Conservation (phyloP, 2,888 invertebrate genomes). For the Tineola bisselliella region DNA sequence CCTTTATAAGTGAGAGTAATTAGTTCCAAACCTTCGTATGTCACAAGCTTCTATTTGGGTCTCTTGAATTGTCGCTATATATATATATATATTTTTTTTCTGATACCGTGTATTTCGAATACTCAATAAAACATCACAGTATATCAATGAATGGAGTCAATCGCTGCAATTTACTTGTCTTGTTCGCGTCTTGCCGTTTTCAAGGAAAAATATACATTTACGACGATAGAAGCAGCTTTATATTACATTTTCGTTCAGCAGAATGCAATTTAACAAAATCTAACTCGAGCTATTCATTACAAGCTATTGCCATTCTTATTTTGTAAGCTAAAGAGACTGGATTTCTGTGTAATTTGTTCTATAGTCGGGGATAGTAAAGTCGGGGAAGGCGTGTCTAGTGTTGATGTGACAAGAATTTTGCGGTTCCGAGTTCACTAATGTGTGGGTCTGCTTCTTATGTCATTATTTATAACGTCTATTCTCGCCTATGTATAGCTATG, state of each 20-base stretch:
- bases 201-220: too few species aligned
- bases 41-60: too few species aligned
- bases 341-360: neutral
- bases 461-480: neutral
- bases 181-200: too few species aligned
- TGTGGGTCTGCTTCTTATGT: neutral
- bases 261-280: neutral
- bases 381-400: neutral
- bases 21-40: too few species aligned
- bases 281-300: neutral
- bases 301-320: neutral
- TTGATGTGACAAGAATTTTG: slow-evolving; percentile 3
- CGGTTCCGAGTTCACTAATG: neutral
- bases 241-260: neutral
- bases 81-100: too few species aligned
- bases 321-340: neutral
- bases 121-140: too few species aligned
- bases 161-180: too few species aligned
- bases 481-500: neutral
- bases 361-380: neutral
- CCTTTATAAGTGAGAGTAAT: too few species aligned
- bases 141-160: too few species aligned
- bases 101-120: too few species aligned
- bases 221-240: neutral
- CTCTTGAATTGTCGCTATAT: too few species aligned